Base-by-base conservation (phyloP, 2,888 invertebrate genomes). In the Ophioninae sp. region DNA sequence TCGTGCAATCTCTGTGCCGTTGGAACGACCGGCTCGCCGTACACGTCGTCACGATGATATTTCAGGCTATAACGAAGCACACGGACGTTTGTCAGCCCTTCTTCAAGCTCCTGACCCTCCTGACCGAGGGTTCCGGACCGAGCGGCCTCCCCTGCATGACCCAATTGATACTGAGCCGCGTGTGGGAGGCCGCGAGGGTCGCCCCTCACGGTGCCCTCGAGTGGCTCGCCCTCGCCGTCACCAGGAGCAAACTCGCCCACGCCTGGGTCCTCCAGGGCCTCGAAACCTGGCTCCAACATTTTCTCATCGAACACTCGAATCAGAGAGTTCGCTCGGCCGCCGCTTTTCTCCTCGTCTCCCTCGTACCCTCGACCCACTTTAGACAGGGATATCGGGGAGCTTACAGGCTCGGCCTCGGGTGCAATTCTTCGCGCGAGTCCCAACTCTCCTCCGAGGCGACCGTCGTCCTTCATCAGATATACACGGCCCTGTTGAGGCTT, bases 131-230 rank as follows among this genome's bases (percentile, higher is more conserved):
- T 61, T 96, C 96, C 82, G 96, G 96, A 21, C 95, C 96, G 0
- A 96, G 96, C 6, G 97, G 97, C 0, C 94, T 98, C 92, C 98
- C 98, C 0, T 97, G 97, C 91, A 98, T 98, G 94, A 98, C 98
- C 0, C 97, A 98, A 92, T 94, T 98, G 81, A 97, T 98, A 86
- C 94, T 98, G 83, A 96, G 97, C 86, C 95, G 97, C 23, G 96
- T 98, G 85, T 98, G 98, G 97, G 97, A 97, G 92, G 96, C 95
- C 0, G 97, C 97, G 0, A 97, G 98, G 91, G 96, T 96, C 88
- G 98, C 98, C 87, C 98, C 98, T 3, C 97, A 98, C 92, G 97
- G 97, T 8, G 97, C 98, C 69, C 94, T 98, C 6, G 98, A 98
- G 92, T 98, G 98, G 98, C 94, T 98, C 80, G 96, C 97, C 7